Conservation (phyloP, 1,140 invertebrate species). For the Drosophila pallidifrons region DNA sequence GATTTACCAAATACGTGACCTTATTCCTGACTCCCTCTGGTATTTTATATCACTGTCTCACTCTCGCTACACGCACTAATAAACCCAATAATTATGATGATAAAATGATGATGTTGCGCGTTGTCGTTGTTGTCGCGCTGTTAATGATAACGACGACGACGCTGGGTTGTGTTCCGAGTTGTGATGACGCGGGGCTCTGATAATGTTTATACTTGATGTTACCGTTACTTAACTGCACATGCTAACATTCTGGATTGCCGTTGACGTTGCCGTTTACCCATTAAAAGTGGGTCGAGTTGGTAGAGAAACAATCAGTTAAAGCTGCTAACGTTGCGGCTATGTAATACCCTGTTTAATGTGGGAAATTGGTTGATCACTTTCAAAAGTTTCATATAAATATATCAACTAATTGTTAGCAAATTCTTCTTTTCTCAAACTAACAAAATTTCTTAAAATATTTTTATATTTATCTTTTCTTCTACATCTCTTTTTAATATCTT, state of each 20-base stretch:
- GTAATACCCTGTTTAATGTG: constrained; percentile 13
- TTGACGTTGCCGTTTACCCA: constrained; percentile 39
- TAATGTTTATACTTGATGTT: constrained; percentile 63
- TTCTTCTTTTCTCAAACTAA: too few relatives aligned
- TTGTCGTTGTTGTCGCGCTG: constrained; percentile 32
- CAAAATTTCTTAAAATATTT: too few relatives aligned
- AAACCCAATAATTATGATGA: constrained; percentile 78
- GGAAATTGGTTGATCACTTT: too few relatives aligned
- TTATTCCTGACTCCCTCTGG: background rate
- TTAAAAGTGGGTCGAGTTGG: constrained; percentile 52
- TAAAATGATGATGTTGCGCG: constrained; percentile 70
- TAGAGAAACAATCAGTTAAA: background rate
- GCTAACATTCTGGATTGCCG: constrained; percentile 69
- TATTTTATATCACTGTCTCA: background rate
- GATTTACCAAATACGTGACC: constrained; percentile 61
- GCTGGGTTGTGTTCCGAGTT: constrained; percentile 44
- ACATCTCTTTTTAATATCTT: too few relatives aligned
- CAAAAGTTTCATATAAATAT: too few relatives aligned
- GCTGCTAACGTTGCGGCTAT: background rate
- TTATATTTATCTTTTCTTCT: too few relatives aligned
- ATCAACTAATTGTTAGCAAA: too few relatives aligned
- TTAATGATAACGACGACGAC: constrained; percentile 55
- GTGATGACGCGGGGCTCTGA: constrained; percentile 15
- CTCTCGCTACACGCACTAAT: constrained; percentile 59
- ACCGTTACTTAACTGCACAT: constrained; percentile 80